Percentiles rank a stretch among this genome's conserved stretches.
Evolutionary conservation across 2,113 vertebrate species (phyloP).

Genomic region (Lanius ludovicianus): DNA sequence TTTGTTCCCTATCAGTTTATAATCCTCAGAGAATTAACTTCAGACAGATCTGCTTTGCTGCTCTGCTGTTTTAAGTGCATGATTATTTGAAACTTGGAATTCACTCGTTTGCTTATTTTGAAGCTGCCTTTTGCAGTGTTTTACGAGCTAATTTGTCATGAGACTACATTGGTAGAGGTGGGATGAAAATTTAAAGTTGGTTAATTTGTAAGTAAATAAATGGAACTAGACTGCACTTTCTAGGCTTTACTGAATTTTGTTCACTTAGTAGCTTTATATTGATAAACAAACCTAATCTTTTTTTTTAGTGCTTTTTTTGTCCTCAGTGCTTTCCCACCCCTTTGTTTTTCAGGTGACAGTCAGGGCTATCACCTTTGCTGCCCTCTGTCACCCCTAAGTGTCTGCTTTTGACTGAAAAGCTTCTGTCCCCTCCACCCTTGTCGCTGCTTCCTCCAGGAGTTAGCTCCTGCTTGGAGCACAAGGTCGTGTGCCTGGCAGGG

Average conservation of each 20-base stretch:
- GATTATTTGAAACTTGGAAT: background rate
- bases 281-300: background rate
- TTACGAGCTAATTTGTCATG: background rate
- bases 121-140: background rate
- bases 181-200: background rate
- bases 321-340: background rate
- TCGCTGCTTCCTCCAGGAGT: fast-evolving
- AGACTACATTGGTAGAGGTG: background rate
- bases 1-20: background rate
- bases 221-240: background rate
- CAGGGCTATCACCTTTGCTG: background rate
- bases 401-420: background rate
- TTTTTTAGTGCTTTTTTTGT: background rate
- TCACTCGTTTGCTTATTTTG: background rate
- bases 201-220: background rate
- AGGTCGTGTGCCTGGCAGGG: background rate
- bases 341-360: background rate
- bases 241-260: background rate
- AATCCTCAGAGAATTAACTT: background rate
- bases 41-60: background rate
- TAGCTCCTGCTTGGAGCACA: background rate
- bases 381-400: background rate
- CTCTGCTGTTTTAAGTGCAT: background rate
- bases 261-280: background rate
- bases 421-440: background rate